Evolutionary conservation across 2,113 vertebrate genomes (phyloP).

Genomic region (Datnioides undecimradiatus): DNA sequence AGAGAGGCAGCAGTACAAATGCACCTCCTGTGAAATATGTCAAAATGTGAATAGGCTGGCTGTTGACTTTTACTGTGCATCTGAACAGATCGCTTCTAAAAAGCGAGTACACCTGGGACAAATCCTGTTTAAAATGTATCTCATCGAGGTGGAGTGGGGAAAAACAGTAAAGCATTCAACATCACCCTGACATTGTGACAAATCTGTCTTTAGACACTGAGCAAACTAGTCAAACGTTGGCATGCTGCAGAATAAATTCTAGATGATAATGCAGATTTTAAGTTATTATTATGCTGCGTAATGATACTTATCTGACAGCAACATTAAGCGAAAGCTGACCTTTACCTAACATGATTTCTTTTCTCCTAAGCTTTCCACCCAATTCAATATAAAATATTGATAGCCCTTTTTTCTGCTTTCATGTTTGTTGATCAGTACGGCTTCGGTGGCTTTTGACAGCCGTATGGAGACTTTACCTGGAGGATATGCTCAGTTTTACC

Average conservation of each 20-base stretch:
- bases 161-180: neutral
- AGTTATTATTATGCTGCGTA: neutral
- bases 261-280: neutral
- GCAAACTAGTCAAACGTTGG: neutral
- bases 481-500: neutral
- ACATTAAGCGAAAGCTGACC: conserved; percentile 18
- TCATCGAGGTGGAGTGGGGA: neutral
- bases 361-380: conserved; percentile 23
- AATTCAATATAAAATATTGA: conserved; percentile 35
- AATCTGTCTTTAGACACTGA: neutral
- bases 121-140: conserved; percentile 14
- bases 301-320: conserved; percentile 2
- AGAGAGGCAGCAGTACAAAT: conserved; percentile 20
- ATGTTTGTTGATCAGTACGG: conserved; percentile 13
- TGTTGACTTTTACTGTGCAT: conserved; percentile 21
- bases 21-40: conserved; percentile 27
- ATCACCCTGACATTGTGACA: neutral
- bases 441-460: neutral
- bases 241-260: neutral
- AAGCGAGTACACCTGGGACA: conserved; percentile 6
- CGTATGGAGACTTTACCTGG: neutral
- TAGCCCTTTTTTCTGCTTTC: conserved; percentile 8
- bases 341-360: conserved; percentile 41
- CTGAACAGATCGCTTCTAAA: conserved; percentile 9
- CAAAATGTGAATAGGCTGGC: conserved; percentile 17